A percentile compares a stretch with the other conserved stretches of the same genome.
These are phyloP conservation scores for Dioctria rufipes DNA, from an alignment of 2,888 invertebrate species.

Conservation along the genomic window DNA sequence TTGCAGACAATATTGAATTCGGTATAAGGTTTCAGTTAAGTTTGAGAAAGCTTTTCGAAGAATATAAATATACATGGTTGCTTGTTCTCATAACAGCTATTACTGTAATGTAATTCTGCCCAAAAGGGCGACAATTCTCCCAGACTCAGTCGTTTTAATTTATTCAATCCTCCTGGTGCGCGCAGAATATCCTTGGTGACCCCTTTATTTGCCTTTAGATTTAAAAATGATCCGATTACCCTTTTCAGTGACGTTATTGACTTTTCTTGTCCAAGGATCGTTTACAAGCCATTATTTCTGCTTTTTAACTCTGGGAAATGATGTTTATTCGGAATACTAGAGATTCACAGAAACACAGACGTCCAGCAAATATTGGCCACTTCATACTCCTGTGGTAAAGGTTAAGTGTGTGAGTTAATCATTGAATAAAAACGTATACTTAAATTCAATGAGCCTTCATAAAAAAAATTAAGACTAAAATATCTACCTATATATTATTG, in stretches of 20 bases:
- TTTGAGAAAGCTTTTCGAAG: no score
- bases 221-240: conserved; percentile 32
- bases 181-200: neutral
- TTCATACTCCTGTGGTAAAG: conserved; percentile 3
- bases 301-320: conserved; percentile 19
- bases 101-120: no score
- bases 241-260: conserved; percentile 3
- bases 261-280: conserved; percentile 28
- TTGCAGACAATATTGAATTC: conserved; percentile 19
- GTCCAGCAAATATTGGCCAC: conserved; percentile 24
- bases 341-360: conserved; percentile 3
- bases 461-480: no score
- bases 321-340: conserved; percentile 6
- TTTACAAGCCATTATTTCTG: conserved; percentile 27
- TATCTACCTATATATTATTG: no score
- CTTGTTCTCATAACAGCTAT: no score
- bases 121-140: neutral
- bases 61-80: no score
- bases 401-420: no score
- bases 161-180: conserved; percentile 20
- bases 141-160: conserved; percentile 13
- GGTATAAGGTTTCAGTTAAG: neutral
- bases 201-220: conserved; percentile 26
- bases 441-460: no score
- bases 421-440: no score